Base-by-base conservation (phyloP, 2,113 vertebrate genomes). In the Heterotilapia buettikoferi region DNA sequence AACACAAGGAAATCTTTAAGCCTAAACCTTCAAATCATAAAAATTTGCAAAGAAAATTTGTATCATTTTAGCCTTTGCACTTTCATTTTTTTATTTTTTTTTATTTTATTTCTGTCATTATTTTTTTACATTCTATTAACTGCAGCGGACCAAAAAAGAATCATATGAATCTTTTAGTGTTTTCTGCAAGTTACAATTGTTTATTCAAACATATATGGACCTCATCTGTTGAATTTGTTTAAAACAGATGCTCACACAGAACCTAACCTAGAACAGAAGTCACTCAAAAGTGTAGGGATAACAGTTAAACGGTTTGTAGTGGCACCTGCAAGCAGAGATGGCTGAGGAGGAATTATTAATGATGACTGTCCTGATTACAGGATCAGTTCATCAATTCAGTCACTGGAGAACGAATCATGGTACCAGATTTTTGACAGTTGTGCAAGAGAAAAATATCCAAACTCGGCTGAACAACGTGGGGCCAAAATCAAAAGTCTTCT, bases 41-140 rank as follows among this genome's bases (percentile, higher is more conserved):
- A 76, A 5, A 50, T 5, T 2, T 31, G 4, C 43, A 50, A 31
- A 31, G 43, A 76, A 66, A 76, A 19, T 76, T 10, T 5, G 43
- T 7, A 76, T 29, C 4, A 76, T 50, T 76, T 73, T 45, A 6
- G 8, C 2, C 40, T 45, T 50, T 76, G 71, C 1, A 0, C 6
- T 29, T 76, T 19, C 0, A 13, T 31, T 19, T 18, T 43, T 73
- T 43, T 0, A 2, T 2, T 16, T 19, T 10, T 2, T 43, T 26
- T 38, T 0, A 21, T 40, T 68, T 43, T 43, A 71, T 71, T 40
- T 40, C n/a, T 43, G 10, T 26, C 12, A 12, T 36, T 36, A 36
- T 47, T 76, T 29, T 45, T 76, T 50, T 29, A 76, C 9, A 24
- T 29, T 10, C 14, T 31, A 12, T 12, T 8, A 31, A 31, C 9